These are phyloP conservation scores for Matsumurasca onukii DNA, from an alignment of 1,140 invertebrate genomes.

Conservation along the genomic window DNA sequence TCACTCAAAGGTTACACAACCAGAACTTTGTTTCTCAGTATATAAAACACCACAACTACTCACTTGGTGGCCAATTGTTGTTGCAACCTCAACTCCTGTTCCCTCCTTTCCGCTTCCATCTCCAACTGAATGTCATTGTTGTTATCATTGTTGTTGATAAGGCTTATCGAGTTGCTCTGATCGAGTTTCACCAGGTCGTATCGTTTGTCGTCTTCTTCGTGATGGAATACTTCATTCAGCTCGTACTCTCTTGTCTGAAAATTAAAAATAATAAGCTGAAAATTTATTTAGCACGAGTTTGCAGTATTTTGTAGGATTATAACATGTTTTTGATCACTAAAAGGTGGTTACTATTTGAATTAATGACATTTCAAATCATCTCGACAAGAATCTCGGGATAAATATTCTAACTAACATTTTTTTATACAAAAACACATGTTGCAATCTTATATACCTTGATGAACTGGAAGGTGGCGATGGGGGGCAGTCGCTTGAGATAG, in stretches of 20 bases:
- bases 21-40: no score
- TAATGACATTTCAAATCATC: no score
- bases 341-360: no score
- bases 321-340: no score
- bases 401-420: no score
- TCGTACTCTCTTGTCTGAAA: slow-evolving; percentile 86
- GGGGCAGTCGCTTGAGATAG: slow-evolving; percentile 79
- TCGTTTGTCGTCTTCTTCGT: slow-evolving; percentile 71
- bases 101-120: slow-evolving; percentile 71
- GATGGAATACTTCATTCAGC: slow-evolving; percentile 80
- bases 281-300: not conserved
- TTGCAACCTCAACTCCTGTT: slow-evolving; percentile 55
- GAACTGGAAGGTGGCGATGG: slow-evolving; percentile 88
- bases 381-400: no score
- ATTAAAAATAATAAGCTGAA: slow-evolving; percentile 41
- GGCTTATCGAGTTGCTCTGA: slow-evolving; percentile 58
- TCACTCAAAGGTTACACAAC: no score
- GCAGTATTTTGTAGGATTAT: not conserved
- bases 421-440: no score
- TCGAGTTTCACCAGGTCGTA: slow-evolving; percentile 71
- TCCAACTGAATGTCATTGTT: slow-evolving; percentile 76
- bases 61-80: slow-evolving; percentile 29
- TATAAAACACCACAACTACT: no score
- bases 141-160: slow-evolving; percentile 60
- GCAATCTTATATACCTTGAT: slow-evolving; percentile 81